A percentile compares a stretch with the other conserved stretches of the same genome.
phyloP scores from a whole-genome alignment of 2,888 invertebrate species.

The Hoplodrina blanda region DNA sequence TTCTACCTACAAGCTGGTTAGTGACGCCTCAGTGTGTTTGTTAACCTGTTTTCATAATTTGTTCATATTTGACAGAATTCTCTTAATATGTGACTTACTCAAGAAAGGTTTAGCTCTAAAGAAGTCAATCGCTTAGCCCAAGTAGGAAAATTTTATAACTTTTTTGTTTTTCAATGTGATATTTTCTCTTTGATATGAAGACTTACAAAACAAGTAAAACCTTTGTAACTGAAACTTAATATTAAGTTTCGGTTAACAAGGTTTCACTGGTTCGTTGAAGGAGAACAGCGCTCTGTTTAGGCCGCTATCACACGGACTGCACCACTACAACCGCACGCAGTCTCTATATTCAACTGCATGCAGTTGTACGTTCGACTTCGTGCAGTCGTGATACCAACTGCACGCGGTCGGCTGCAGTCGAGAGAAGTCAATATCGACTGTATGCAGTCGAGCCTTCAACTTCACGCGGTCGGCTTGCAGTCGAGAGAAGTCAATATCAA shows the following conservation, averaged over 20 bases:
- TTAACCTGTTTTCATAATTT: neutral
- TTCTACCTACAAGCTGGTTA: constrained; percentile 15
- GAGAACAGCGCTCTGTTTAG: constrained; percentile 15
- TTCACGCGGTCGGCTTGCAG: too few species aligned
- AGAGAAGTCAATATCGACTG: too few species aligned
- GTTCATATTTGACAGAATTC: constrained; percentile 6
- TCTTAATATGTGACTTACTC: constrained; percentile 8
- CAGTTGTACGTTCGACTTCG: too few species aligned
- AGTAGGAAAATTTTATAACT: constrained; percentile 25
- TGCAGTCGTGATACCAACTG: too few species aligned
- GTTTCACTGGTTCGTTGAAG: neutral
- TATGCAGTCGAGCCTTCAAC: too few species aligned
- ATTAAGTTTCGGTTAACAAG: neutral
- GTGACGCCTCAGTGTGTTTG: neutral
- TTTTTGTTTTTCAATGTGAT: constrained; percentile 25
- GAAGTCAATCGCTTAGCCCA: constrained; percentile 16
- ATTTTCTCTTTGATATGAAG: constrained; percentile 42
- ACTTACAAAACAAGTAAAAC: constrained; percentile 31
- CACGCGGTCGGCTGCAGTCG: too few species aligned
- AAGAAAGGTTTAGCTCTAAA: constrained; percentile 6
- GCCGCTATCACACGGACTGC: too few species aligned
- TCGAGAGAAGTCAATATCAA: too few species aligned
- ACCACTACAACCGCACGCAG: too few species aligned
- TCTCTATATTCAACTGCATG: too few species aligned
- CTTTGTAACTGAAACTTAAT: constrained; percentile 35